Evolutionary conservation across 2,113 vertebrate genomes (phyloP).

Genomic region (Illadopsis cleaveri): DNA sequence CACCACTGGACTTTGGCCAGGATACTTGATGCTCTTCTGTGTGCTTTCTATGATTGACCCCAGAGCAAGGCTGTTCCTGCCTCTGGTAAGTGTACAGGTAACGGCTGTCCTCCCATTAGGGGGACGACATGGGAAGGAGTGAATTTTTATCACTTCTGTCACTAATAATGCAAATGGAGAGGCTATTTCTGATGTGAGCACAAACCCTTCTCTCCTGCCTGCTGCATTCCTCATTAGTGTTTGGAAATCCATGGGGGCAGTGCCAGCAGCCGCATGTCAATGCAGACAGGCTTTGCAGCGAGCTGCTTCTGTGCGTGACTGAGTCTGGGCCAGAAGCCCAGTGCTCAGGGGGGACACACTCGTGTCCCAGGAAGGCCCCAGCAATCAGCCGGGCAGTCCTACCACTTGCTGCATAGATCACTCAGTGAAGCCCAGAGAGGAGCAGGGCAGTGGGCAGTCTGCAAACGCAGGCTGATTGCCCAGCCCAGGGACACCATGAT

Average conservation of each 20-base stretch:
- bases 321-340: background rate
- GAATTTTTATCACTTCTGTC: background rate
- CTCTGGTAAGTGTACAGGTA: background rate
- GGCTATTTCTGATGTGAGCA: background rate
- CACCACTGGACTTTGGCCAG: background rate
- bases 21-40: background rate
- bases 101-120: background rate
- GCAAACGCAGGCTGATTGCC: background rate
- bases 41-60: background rate
- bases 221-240: background rate
- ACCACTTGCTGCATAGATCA: background rate
- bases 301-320: background rate
- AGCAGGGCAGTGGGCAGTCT: background rate
- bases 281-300: background rate
- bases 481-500: background rate
- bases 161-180: conserved; percentile 12
- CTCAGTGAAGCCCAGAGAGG: background rate
- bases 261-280: background rate
- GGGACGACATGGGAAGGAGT: background rate
- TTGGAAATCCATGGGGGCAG: background rate
- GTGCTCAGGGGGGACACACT: background rate
- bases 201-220: background rate
- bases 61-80: background rate
- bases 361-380: background rate
- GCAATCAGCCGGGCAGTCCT: background rate